Conservation (phyloP, 2,888 invertebrate genomes). For the Phaedon cochleariae region DNA sequence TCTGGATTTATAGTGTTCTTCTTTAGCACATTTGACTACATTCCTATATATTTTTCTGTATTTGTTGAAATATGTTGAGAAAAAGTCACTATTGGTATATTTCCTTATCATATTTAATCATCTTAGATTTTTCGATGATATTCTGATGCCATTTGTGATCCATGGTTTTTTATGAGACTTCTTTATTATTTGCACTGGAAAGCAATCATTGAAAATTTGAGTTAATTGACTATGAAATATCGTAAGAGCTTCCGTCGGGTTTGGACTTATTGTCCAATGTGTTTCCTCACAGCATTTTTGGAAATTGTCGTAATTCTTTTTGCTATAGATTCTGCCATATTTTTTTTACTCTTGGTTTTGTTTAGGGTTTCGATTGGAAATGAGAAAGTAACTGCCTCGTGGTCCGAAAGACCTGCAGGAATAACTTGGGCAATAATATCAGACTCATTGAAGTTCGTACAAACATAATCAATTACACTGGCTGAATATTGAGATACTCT, state of each 20-base stretch:
- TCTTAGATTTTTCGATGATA: not conserved
- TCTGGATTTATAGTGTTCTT: not conserved
- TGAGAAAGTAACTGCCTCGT: not conserved
- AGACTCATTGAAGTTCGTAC: too few species aligned
- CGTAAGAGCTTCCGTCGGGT: not conserved
- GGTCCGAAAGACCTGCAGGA: not conserved
- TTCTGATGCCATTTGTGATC: not conserved
- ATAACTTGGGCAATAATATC: not conserved
- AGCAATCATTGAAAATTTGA: not conserved
- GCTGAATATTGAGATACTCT: not conserved
- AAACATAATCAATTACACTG: not conserved
- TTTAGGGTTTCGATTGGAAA: too few species aligned
- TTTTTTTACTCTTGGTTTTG: not conserved
- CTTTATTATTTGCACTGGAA: not conserved
- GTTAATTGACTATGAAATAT: not conserved
- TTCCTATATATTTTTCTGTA: not conserved
- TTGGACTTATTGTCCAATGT: not conserved
- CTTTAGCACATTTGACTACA: not conserved
- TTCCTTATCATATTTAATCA: not conserved
- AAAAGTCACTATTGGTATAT: conserved; percentile 3
- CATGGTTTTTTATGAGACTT: not conserved
- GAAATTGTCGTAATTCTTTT: not conserved
- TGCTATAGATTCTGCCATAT: not conserved
- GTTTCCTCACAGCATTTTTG: not conserved
- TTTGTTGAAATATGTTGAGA: not conserved